These are phyloP conservation scores for Drosophila rufa DNA, from an alignment of 1,140 invertebrate species.

Conservation along the genomic window DNA sequence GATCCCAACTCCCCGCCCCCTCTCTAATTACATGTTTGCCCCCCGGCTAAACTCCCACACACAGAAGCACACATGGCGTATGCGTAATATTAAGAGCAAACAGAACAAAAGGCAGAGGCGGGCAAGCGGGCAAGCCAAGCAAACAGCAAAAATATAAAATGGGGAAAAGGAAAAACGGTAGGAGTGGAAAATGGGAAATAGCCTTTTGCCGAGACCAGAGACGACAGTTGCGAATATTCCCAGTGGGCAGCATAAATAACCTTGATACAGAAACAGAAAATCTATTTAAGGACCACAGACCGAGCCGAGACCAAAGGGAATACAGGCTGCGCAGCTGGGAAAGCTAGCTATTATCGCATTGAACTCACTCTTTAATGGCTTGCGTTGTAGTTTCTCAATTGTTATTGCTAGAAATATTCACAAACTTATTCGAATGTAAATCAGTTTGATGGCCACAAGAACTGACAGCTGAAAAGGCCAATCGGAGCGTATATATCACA, in stretches of 20 bases:
- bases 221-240: conserved; percentile 32
- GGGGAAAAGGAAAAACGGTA: conserved; percentile 4
- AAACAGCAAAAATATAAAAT: conserved; percentile 57
- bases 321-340: conserved; percentile 1
- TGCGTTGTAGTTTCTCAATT: neutral
- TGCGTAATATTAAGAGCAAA: conserved; percentile 66
- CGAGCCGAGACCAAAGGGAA: conserved; percentile 16
- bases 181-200: conserved; percentile 11
- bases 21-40: conserved; percentile 65
- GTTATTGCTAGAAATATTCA: neutral
- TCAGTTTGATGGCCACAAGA: neutral
- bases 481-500: neutral
- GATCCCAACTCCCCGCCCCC: conserved; percentile 27
- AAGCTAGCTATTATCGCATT: conserved; percentile 15
- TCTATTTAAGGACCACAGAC: conserved; percentile 61
- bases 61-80: conserved; percentile 57
- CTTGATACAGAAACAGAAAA: conserved; percentile 58
- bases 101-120: conserved; percentile 25
- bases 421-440: neutral
- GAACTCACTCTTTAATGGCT: neutral
- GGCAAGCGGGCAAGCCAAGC: conserved; percentile 1
- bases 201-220: conserved; percentile 27
- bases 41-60: conserved; percentile 32
- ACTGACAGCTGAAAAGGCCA: neutral
- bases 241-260: conserved; percentile 63